Conservation (phyloP, 2,888 invertebrate genomes). For the Chrysolina haemoptera region DNA sequence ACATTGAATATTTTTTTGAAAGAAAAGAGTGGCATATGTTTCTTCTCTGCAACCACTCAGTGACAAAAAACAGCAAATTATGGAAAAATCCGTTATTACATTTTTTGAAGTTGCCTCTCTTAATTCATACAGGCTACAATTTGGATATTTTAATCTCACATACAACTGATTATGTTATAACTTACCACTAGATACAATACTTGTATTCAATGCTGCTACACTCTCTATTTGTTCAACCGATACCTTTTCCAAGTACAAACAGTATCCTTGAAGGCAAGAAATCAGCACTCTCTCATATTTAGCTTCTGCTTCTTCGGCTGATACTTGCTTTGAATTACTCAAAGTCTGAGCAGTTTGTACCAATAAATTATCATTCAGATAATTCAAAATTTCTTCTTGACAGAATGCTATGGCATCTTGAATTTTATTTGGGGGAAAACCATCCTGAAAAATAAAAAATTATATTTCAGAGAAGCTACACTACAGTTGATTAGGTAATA, state of each 20-base stretch:
- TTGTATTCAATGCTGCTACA: conserved; percentile 67
- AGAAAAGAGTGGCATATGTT: too few relatives aligned
- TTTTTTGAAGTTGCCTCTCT: too few relatives aligned
- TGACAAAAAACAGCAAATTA: too few relatives aligned
- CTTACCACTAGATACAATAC: conserved; percentile 67
- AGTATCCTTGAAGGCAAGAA: conserved; percentile 78
- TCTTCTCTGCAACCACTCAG: too few relatives aligned
- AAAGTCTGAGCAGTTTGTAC: conserved; percentile 74
- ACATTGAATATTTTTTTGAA: too few relatives aligned
- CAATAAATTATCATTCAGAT: conserved; percentile 81
- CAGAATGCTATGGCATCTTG: conserved; percentile 87
- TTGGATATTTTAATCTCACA: conserved; percentile 3
- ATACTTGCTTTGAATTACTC: conserved; percentile 71
- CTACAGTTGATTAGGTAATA: too few relatives aligned
- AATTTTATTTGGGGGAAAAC: conserved; percentile 85
- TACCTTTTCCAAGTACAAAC: conserved; percentile 75
- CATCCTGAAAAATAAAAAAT: conserved; percentile 70
- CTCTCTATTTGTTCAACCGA: conserved; percentile 71
- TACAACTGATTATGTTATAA: neutral
- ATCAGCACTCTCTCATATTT: conserved; percentile 79
- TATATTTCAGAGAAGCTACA: too few relatives aligned
- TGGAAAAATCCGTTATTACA: too few relatives aligned
- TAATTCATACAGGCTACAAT: too few relatives aligned
- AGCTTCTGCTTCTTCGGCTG: conserved; percentile 78
- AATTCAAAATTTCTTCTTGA: conserved; percentile 83